Evolutionary conservation across 2,888 invertebrate genomes (phyloP).

Genomic region (Parnassius smintheus): DNA sequence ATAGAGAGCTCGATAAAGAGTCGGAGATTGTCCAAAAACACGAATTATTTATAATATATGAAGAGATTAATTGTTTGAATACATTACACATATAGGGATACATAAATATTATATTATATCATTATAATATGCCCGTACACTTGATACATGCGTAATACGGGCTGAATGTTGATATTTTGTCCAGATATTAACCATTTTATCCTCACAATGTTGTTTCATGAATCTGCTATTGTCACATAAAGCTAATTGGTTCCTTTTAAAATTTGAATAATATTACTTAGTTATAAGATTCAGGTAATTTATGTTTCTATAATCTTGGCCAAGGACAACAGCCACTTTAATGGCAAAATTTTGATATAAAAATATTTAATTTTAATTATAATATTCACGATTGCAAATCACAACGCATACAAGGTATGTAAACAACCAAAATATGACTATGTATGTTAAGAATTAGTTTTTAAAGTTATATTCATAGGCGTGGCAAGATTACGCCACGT

Average conservation of each 20-base stretch:
- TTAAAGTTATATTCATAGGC: not conserved
- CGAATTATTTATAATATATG: not conserved
- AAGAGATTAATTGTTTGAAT: conserved; percentile 5
- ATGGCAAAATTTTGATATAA: not conserved
- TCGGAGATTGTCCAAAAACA: conserved; percentile 5
- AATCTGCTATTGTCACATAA: conserved; percentile 7
- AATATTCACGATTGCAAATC: not conserved
- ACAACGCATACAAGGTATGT: conserved; percentile 1
- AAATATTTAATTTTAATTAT: not conserved
- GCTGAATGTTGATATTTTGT: not conserved
- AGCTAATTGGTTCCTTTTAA: too few relatives aligned
- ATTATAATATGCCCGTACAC: not conserved
- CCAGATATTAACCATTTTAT: conserved; percentile 12
- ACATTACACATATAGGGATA: conserved; percentile 3
- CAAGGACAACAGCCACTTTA: not conserved
- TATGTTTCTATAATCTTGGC: not conserved
- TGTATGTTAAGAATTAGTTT: not conserved
- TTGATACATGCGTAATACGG: not conserved
- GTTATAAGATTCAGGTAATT: not conserved
- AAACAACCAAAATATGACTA: conserved; percentile 3
- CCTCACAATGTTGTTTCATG: not conserved
- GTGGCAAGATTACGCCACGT: not conserved
- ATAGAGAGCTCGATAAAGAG: conserved; percentile 33
- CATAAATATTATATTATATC: conserved; percentile 5
- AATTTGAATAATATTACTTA: too few relatives aligned